Conservation (phyloP, 2,888 invertebrate genomes). For the Papilio demoleus region DNA sequence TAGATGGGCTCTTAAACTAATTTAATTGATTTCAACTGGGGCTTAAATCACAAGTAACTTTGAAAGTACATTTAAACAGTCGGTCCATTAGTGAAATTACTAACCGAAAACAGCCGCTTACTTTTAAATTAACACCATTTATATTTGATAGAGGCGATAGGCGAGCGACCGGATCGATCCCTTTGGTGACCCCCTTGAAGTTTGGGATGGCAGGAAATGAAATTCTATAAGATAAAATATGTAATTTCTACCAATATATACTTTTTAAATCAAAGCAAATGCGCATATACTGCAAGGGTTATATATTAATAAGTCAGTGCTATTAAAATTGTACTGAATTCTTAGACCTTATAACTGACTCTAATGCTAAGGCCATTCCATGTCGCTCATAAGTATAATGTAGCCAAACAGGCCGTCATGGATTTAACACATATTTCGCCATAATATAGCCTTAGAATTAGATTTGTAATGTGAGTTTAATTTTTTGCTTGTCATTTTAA, state of each 20-base stretch:
- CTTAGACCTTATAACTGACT: no score
- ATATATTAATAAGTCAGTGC: not conserved
- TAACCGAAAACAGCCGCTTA: constrained; percentile 18
- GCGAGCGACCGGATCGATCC: not conserved
- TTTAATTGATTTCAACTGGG: constrained; percentile 59
- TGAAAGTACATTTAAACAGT: constrained; percentile 33
- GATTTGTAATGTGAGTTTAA: no score
- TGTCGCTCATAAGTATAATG: no score
- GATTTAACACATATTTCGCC: no score
- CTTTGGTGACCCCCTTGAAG: not conserved
- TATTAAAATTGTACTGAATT: not conserved
- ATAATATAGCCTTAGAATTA: no score
- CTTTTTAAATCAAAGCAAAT: not conserved
- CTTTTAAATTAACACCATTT: constrained; percentile 29
- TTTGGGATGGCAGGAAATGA: not conserved
- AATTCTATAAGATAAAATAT: not conserved
- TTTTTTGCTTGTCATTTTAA: no score
- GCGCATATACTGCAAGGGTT: not conserved
- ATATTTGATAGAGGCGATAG: not conserved
- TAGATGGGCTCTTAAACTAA: constrained; percentile 56
- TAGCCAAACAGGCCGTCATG: no score
- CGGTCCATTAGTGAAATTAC: constrained; percentile 31
- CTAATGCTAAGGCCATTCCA: no score
- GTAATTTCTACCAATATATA: not conserved
- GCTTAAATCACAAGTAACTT: constrained; percentile 42